Percentiles rank a stretch among this genome's conserved stretches.
These are phyloP conservation scores for Burhinus oedicnemus DNA, from an alignment of 2,113 vertebrate species.

Conservation along the genomic window DNA sequence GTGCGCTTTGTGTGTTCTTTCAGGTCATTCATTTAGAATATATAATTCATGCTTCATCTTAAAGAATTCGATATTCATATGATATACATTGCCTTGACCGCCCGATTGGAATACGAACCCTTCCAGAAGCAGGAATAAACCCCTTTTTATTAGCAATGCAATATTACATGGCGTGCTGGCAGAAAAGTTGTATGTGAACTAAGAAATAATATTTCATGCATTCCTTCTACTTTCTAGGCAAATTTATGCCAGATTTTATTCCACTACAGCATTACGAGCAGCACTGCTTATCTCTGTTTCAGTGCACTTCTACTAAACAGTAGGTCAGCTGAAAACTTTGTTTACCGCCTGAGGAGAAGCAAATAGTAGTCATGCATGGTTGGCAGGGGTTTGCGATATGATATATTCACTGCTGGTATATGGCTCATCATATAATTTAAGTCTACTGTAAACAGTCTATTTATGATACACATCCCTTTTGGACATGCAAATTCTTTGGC, in stretches of 20 bases:
- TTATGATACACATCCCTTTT: conserved; percentile 41
- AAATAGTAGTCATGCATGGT: conserved; percentile 48
- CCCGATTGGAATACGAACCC: neutral
- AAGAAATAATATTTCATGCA: conserved; percentile 60
- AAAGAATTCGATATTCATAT: neutral
- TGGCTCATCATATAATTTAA: conserved; percentile 52
- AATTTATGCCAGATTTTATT: conserved; percentile 62
- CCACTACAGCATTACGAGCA: neutral
- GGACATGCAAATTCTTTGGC: conserved; percentile 40
- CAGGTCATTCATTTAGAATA: neutral
- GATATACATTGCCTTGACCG: neutral
- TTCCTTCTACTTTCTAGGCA: conserved; percentile 57
- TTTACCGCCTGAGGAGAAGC: conserved; percentile 36
- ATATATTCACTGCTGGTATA: conserved; percentile 41
- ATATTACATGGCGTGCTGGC: neutral
- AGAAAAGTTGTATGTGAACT: conserved; percentile 14
- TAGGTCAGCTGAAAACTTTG: conserved; percentile 65
- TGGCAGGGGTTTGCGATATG: conserved; percentile 20
- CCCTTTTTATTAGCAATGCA: neutral
- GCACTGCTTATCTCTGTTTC: conserved; percentile 54
- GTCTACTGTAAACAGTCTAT: conserved; percentile 52
- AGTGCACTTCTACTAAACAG: conserved; percentile 50
- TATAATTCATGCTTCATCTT: neutral
- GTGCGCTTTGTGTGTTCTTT: neutral
- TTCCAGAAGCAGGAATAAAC: conserved; percentile 1